These are phyloP conservation scores for Cryptus armator DNA, from an alignment of 2,888 invertebrate genomes.

Conservation along the genomic window DNA sequence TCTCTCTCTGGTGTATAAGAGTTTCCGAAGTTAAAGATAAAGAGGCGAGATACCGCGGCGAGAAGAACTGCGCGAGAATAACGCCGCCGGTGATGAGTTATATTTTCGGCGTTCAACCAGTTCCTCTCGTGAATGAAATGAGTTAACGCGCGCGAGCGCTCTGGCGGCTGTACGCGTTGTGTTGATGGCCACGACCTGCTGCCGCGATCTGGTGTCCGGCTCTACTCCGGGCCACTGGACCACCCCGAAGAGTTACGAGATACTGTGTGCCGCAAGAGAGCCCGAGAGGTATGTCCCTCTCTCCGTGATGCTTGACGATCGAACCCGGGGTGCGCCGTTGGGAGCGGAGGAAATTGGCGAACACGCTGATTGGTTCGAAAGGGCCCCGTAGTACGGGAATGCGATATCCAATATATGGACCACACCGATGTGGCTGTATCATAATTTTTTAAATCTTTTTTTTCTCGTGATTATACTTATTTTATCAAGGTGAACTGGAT, in stretches of 20 bases:
- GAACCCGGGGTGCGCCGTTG: slow-evolving; percentile 46
- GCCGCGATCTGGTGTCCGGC: slow-evolving; percentile 49
- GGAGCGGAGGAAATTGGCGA: slow-evolving; percentile 58
- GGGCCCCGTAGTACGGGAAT: slow-evolving; percentile 19
- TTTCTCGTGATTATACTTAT: slow-evolving; percentile 25
- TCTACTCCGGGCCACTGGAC: slow-evolving; percentile 71
- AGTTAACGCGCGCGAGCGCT: slow-evolving; percentile 38
- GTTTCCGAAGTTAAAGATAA: neutral
- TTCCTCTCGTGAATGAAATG: slow-evolving; percentile 49
- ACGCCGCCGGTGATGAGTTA: slow-evolving; percentile 51
- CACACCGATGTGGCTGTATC: slow-evolving; percentile 3
- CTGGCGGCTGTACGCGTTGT: neutral
- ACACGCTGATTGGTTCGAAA: slow-evolving; percentile 14
- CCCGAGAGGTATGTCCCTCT: slow-evolving; percentile 13
- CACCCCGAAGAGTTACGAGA: slow-evolving; percentile 75
- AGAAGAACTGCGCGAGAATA: slow-evolving; percentile 23
- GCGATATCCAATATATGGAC: slow-evolving; percentile 29
- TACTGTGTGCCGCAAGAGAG: slow-evolving; percentile 26
- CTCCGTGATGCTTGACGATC: slow-evolving; percentile 17
- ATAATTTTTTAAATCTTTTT: slow-evolving; percentile 3
- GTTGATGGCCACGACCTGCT: slow-evolving; percentile 25
- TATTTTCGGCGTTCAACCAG: slow-evolving; percentile 51
- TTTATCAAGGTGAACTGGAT: slow-evolving; percentile 63
- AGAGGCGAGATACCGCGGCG: slow-evolving; percentile 11
- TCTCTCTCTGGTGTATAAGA: neutral